phyloP scores from a whole-genome alignment of 2,113 vertebrate genomes.

The Ptychochromis oligacanthus region DNA sequence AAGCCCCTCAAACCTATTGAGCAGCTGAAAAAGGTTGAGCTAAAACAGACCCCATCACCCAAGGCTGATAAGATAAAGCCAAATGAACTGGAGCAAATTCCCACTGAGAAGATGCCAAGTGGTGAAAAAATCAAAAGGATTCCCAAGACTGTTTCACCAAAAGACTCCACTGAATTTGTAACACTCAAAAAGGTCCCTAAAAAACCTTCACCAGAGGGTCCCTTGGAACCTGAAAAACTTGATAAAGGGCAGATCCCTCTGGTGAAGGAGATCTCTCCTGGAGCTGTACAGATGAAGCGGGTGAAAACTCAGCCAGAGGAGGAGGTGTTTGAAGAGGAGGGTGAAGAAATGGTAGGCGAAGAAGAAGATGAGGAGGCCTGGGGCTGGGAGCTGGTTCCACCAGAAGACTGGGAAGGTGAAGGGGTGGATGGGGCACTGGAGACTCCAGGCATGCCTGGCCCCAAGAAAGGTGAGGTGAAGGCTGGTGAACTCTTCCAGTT shows the following conservation, averaged over 20 bases:
- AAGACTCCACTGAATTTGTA: conserved; percentile 70
- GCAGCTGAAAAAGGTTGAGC: conserved; percentile 49
- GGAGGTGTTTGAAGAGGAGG: conserved; percentile 66
- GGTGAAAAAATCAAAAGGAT: conserved; percentile 48
- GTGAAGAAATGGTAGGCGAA: conserved; percentile 29
- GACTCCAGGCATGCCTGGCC: conserved; percentile 79
- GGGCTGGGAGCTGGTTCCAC: conserved; percentile 78
- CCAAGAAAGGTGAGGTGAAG: conserved; percentile 85
- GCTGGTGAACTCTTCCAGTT: conserved; percentile 49
- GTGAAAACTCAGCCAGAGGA: conserved; percentile 76
- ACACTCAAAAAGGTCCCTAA: conserved; percentile 79
- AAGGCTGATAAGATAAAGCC: conserved; percentile 41
- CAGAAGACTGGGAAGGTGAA: conserved; percentile 75
- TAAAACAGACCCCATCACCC: conserved; percentile 63
- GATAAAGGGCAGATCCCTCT: conserved; percentile 41
- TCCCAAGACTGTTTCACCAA: conserved; percentile 59
- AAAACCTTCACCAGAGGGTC: conserved; percentile 44
- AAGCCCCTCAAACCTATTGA: conserved; percentile 34
- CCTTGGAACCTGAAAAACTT: conserved; percentile 1
- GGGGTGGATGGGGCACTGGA: conserved; percentile 75
- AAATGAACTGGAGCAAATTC: conserved; percentile 44
- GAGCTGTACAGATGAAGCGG: conserved; percentile 71
- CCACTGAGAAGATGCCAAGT: conserved; percentile 47
- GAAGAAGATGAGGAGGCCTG: conserved; percentile 72
- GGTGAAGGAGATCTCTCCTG: conserved; percentile 69